Percentiles rank a stretch among this genome's conserved stretches.
Evolutionary conservation across 1,140 invertebrate genomes (phyloP).

Genomic region (Gonatopus flavifemur): DNA sequence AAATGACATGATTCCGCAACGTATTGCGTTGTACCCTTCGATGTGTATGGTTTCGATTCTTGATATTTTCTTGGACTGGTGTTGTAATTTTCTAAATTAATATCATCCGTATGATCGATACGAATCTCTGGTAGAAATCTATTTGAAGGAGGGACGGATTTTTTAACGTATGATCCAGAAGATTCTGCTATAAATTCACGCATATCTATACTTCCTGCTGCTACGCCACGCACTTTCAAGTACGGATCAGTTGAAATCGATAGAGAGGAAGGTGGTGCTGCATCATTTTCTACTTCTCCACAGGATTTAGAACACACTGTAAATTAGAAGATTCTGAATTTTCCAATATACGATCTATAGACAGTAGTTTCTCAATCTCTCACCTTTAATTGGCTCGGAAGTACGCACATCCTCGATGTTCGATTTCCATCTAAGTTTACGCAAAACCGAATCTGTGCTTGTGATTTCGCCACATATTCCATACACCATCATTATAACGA

Average conservation of each 20-base stretch:
- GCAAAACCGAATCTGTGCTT: constrained; percentile 38
- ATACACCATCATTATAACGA: constrained; percentile 46
- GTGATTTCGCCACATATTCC: constrained; percentile 44
- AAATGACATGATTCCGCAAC: neutral
- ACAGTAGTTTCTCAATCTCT: neutral
- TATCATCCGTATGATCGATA: constrained; percentile 45
- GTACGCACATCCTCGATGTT: constrained; percentile 35
- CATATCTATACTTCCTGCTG: constrained; percentile 47
- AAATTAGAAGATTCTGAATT: constrained; percentile 2
- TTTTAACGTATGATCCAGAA: constrained; percentile 32
- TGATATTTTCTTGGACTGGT: constrained; percentile 53
- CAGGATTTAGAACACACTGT: constrained; percentile 44
- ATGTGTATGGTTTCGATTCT: constrained; percentile 28
- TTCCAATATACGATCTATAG: neutral
- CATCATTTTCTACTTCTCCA: constrained; percentile 42
- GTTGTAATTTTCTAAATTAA: constrained; percentile 49
- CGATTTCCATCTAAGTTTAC: constrained; percentile 42
- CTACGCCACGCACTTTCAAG: constrained; percentile 41
- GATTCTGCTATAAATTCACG: constrained; percentile 45
- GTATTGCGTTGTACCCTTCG: no score
- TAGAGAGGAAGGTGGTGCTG: constrained; percentile 17
- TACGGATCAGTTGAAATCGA: constrained; percentile 33
- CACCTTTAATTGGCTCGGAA: constrained; percentile 52
- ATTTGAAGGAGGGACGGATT: constrained; percentile 23
- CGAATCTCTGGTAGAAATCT: constrained; percentile 44